Base-by-base conservation (phyloP, 1,140 invertebrate genomes). In the Lasioglossum albipes region DNA sequence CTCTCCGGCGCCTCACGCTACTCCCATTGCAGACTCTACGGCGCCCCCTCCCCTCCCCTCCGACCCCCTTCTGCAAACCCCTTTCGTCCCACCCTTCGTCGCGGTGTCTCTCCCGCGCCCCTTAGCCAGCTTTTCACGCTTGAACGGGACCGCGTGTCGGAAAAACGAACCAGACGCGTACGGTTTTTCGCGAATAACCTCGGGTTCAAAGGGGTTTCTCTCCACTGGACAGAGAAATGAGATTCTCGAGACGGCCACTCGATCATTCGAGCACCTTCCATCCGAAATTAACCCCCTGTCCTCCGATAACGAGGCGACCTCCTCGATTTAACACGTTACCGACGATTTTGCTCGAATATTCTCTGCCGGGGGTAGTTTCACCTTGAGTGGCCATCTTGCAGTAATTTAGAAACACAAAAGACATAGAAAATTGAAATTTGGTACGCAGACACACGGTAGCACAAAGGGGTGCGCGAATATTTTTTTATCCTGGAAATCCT, bases 1-100 rank as follows among this genome's bases (percentile, higher is more conserved):
- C 89, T 86, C 79, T 41, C 64, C 77, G 89, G 90, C 90, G 89
- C 88, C 88, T 88, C 89, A 90, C 89, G 88, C 85, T 85, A 89
- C 79, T 69, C 70, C 57, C 64, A 59, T 52, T 70, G 68, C 83
- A 89, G 88, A 90, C 90, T 83, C 42, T 57, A 12, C 59, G 90
- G 85, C 89, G 85, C 84, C 85, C 69, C 61, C 57, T 81, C 27
- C 62, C 16, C 41, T 52, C 54, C 52, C 42, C 36, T 41, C 65
- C 27, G 41, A n/a, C 45, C 27, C 36, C 36, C 57, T 65, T 70
- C 77, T 62, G n/a, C 22, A 49, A 36, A 67, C 22, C 1, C 10
- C 75, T 61, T 45, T 41, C 66, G 64, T 41, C 36, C 64, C 31
- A 20, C 49, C 45, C 10, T 20, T 16, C 52, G 18, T 18, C 57